These are phyloP conservation scores for Battus philenor DNA, from an alignment of 1,140 invertebrate genomes.

Conservation along the genomic window DNA sequence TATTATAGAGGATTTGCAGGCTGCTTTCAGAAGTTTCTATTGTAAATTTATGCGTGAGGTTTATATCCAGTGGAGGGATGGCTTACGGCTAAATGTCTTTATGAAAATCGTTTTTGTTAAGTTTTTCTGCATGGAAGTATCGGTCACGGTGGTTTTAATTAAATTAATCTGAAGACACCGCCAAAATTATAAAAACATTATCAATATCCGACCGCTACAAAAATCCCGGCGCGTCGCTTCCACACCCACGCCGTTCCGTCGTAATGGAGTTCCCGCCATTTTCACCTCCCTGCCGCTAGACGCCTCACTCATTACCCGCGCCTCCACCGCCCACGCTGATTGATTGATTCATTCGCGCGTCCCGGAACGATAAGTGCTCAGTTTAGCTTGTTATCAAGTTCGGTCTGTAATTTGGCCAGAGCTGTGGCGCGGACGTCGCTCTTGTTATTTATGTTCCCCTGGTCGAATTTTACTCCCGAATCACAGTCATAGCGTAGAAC, in stretches of 20 bases:
- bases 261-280: conserved; percentile 19
- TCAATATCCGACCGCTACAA: too few relatives aligned
- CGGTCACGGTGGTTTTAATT: too few relatives aligned
- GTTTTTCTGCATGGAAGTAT: too few relatives aligned
- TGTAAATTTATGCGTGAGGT: too few relatives aligned
- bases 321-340: conserved; percentile 34
- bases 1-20: too few relatives aligned
- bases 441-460: conserved; percentile 6
- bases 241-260: not conserved
- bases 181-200: too few relatives aligned
- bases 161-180: too few relatives aligned
- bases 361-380: conserved; percentile 51
- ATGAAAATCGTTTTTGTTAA: too few relatives aligned
- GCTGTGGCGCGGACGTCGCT: not conserved
- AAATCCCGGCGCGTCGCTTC: not conserved
- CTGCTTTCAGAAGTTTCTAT: too few relatives aligned
- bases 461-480: not conserved
- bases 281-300: conserved; percentile 16
- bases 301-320: conserved; percentile 21
- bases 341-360: conserved; percentile 53
- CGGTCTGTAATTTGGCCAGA: conserved; percentile 20
- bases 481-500: too few relatives aligned
- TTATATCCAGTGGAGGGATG: too few relatives aligned
- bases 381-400: conserved; percentile 50
- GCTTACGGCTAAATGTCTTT: too few relatives aligned